These are phyloP conservation scores for Epinephelus fuscoguttatus DNA, from an alignment of 2,113 vertebrate species.

Conservation along the genomic window DNA sequence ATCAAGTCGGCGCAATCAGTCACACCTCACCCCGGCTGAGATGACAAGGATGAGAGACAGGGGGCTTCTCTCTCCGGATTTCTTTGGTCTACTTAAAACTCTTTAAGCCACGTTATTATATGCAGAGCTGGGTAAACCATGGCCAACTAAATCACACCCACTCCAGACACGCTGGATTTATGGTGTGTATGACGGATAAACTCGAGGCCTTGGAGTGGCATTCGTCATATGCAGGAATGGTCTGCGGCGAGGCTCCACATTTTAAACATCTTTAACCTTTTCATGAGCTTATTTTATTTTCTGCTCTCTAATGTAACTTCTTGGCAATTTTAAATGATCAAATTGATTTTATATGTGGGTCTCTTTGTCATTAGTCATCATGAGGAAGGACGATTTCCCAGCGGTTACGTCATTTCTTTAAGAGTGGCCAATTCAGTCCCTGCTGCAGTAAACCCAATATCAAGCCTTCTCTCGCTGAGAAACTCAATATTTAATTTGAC, in stretches of 20 bases:
- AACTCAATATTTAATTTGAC: slow-evolving; percentile 66
- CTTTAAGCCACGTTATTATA: slow-evolving; percentile 68
- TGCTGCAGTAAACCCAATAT: slow-evolving; percentile 9
- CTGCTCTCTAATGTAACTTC: not conserved
- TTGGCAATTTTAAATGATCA: slow-evolving; percentile 37
- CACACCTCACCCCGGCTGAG: slow-evolving; percentile 59
- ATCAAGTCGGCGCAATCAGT: slow-evolving; percentile 79
- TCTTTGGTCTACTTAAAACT: slow-evolving; percentile 59
- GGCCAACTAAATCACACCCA: slow-evolving; percentile 67
- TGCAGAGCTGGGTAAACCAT: slow-evolving; percentile 56
- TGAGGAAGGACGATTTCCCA: slow-evolving; percentile 1
- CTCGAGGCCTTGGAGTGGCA: slow-evolving; percentile 27
- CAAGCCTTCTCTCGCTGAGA: slow-evolving; percentile 19
- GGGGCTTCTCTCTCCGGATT: slow-evolving; percentile 45
- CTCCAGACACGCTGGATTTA: slow-evolving; percentile 59
- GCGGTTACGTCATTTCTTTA: slow-evolving; percentile 26
- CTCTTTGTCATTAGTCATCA: slow-evolving; percentile 36
- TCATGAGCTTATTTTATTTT: slow-evolving; percentile 16
- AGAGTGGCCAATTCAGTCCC: slow-evolving; percentile 21
- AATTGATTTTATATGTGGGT: slow-evolving; percentile 20
- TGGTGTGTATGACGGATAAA: slow-evolving; percentile 51
- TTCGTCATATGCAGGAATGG: slow-evolving; percentile 49
- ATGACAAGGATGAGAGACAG: slow-evolving; percentile 66
- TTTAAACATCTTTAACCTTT: slow-evolving; percentile 40
- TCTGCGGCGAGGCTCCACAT: slow-evolving; percentile 7